A percentile compares a stretch with the other conserved stretches of the same genome.
Evolutionary conservation across 2,888 invertebrate genomes (phyloP).

Genomic region (Esperia sulphurella): DNA sequence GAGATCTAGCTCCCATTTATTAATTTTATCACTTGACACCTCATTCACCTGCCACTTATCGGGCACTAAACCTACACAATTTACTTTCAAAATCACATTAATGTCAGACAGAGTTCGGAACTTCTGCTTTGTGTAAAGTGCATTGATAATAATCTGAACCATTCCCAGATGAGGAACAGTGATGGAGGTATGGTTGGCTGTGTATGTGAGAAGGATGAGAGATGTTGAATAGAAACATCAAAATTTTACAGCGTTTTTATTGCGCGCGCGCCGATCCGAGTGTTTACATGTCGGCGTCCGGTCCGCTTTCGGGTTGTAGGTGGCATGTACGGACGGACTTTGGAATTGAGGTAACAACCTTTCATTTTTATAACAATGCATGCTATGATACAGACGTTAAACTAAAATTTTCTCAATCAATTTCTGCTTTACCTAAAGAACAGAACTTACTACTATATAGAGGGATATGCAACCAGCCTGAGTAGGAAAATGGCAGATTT

Average conservation of each 20-base stretch:
- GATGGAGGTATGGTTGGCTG: slow-evolving; percentile 24
- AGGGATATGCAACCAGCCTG: too few relatives aligned
- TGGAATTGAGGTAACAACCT: slow-evolving; percentile 24
- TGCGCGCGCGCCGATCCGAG: slow-evolving; percentile 58
- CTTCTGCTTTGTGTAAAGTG: slow-evolving; percentile 79
- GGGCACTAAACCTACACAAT: slow-evolving; percentile 68
- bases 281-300: slow-evolving; percentile 72
- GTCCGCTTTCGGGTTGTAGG: slow-evolving; percentile 38
- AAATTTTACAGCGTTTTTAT: slow-evolving; percentile 79
- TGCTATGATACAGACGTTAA: too few relatives aligned
- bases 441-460: too few relatives aligned
- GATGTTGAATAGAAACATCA: slow-evolving; percentile 75
- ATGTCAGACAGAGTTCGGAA: slow-evolving; percentile 63
- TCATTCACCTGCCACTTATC: slow-evolving; percentile 63
- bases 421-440: too few relatives aligned
- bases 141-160: slow-evolving; percentile 76
- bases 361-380: not conserved
- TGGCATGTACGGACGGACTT: slow-evolving; percentile 20
- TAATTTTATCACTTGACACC: slow-evolving; percentile 75
- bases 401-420: too few relatives aligned
- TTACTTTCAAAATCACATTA: slow-evolving; percentile 75
- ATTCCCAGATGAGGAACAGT: slow-evolving; percentile 50
- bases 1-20: slow-evolving; percentile 57
- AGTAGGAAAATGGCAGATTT: too few relatives aligned
- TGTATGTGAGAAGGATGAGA: slow-evolving; percentile 32